These are phyloP conservation scores for Drosophila cognata DNA, from an alignment of 2,888 invertebrate genomes.

Conservation along the genomic window DNA sequence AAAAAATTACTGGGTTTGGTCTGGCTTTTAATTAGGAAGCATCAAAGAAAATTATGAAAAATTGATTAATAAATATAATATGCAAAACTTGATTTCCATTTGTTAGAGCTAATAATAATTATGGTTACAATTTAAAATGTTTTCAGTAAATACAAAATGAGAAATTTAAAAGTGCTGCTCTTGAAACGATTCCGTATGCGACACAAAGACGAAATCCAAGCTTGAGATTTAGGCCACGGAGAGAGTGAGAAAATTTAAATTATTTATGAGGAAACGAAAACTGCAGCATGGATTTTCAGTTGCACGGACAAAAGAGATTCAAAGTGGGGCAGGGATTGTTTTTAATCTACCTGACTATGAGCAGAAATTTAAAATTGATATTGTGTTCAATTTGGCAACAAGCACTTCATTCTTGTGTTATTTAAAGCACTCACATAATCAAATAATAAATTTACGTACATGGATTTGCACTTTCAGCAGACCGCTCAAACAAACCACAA, in stretches of 20 bases:
- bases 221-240: background rate
- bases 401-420: constrained; percentile 41
- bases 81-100: background rate
- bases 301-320: background rate
- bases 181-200: background rate
- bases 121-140: background rate
- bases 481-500: constrained; percentile 31
- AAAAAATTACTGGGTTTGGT: background rate
- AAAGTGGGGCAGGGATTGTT: background rate
- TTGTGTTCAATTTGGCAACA: constrained; percentile 22
- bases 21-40: background rate
- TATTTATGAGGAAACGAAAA: constrained; percentile 1
- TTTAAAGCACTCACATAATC: constrained; percentile 54
- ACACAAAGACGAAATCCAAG: background rate
- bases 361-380: constrained; percentile 30
- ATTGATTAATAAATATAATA: constrained; percentile 14
- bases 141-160: background rate
- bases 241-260: background rate
- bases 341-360: background rate
- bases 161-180: background rate
- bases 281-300: background rate
- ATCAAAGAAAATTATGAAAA: background rate
- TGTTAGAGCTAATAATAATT: background rate
- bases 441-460: constrained; percentile 50
- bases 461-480: constrained; percentile 55